phyloP scores from a whole-genome alignment of 2,888 invertebrate genomes.

The Pasiphila rectangulata region DNA sequence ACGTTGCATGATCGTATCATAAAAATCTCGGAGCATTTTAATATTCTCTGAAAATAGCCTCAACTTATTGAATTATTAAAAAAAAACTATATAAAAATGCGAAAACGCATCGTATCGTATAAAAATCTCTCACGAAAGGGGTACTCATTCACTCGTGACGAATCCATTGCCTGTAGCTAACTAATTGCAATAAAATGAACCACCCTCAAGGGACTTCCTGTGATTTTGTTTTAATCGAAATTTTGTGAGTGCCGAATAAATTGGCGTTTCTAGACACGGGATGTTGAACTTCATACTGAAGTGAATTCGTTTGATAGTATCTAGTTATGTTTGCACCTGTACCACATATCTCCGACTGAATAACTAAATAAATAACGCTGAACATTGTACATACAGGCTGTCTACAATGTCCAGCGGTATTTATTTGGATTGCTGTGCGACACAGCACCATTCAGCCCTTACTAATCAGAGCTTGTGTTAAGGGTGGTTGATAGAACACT shows the following conservation, averaged over 20 bases:
- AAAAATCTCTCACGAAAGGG: conserved; percentile 55
- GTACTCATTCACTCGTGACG: conserved; percentile 76
- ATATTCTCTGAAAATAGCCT: no score
- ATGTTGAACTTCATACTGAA: conserved; percentile 2
- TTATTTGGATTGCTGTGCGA: no score
- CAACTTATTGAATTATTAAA: no score
- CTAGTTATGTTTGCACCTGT: not conserved
- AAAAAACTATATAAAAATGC: no score
- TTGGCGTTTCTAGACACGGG: conserved; percentile 36
- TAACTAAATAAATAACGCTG: not conserved
- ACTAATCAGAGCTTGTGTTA: no score
- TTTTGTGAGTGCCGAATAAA: conserved; percentile 51
- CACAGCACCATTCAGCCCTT: no score
- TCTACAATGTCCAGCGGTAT: no score
- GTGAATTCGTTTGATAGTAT: not conserved
- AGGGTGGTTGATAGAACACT: no score
- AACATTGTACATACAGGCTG: no score
- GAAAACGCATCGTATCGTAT: conserved; percentile 23
- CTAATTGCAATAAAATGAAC: conserved; percentile 80
- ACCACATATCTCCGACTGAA: not conserved
- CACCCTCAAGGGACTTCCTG: conserved; percentile 63
- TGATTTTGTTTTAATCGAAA: conserved; percentile 74
- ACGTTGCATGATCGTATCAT: not conserved
- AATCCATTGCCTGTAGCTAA: conserved; percentile 72
- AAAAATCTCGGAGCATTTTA: no score